Evolutionary conservation across 2,113 vertebrate species (phyloP).

Genomic region (Carlito syrichta): DNA sequence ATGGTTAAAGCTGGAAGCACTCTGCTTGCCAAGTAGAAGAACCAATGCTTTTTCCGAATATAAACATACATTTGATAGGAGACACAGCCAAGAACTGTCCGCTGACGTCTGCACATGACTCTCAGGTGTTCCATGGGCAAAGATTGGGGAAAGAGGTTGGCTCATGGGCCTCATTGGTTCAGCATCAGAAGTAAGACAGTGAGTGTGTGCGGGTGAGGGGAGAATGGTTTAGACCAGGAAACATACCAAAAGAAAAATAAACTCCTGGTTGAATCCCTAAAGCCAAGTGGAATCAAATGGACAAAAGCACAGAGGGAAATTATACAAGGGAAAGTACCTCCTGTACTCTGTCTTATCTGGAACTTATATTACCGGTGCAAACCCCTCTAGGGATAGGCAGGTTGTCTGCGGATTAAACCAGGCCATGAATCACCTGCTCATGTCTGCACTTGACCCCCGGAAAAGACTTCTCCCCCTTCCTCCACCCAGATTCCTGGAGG

Average conservation of each 20-base stretch:
- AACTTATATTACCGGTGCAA: background rate
- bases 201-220: background rate
- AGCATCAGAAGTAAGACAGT: background rate
- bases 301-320: background rate
- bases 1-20: background rate
- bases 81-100: background rate
- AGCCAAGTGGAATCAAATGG: background rate
- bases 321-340: background rate
- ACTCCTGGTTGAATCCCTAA: background rate
- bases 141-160: background rate
- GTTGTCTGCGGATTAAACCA: background rate
- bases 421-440: background rate
- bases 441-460: background rate
- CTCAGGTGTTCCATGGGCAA: background rate
- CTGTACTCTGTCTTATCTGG: background rate
- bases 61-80: slow-evolving; percentile 30
- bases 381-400: background rate
- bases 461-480: background rate
- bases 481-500: background rate
- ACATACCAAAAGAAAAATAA: slow-evolving; percentile 3
- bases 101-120: slow-evolving; percentile 13
- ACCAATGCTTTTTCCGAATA: slow-evolving; percentile 35
- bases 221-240: background rate
- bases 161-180: background rate
- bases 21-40: background rate